Conservation (phyloP, 2,797 vertebrate species). For the Urocyon cinereoargenteus region DNA sequence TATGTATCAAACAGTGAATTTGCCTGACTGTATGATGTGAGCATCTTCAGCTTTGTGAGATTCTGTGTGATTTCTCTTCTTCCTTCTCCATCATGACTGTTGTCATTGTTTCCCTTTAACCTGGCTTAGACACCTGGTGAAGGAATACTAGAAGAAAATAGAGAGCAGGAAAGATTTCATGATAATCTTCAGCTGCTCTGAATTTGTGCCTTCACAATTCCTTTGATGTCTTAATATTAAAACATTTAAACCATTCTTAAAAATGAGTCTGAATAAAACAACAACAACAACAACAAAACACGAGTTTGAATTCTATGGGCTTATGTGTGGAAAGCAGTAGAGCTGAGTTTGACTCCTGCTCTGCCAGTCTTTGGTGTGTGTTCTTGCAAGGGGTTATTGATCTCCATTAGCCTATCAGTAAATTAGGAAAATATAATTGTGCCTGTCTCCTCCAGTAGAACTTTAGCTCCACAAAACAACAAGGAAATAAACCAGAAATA, state of each 20-base stretch:
- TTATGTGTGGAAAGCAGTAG: background rate
- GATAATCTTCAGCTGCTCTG: background rate
- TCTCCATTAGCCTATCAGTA: background rate
- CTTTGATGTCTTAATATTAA: background rate
- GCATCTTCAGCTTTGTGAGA: background rate
- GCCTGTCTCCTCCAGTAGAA: background rate
- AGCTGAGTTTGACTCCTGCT: background rate
- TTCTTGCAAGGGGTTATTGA: background rate
- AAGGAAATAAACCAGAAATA: background rate
- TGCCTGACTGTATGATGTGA: background rate
- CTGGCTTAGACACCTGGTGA: background rate
- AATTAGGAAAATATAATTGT: background rate
- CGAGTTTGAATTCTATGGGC: background rate
- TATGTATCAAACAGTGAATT: background rate
- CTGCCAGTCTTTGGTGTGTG: background rate
- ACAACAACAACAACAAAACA: no score
- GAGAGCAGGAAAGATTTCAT: background rate
- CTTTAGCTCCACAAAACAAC: background rate
- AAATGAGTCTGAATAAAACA: background rate
- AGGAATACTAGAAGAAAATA: background rate
- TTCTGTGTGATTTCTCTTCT: background rate
- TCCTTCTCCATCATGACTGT: background rate
- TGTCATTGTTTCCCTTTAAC: background rate
- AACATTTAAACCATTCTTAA: background rate
- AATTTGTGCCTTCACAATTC: background rate